Base-by-base conservation (phyloP, 2,113 vertebrate species). In the Microtus pennsylvanicus region DNA sequence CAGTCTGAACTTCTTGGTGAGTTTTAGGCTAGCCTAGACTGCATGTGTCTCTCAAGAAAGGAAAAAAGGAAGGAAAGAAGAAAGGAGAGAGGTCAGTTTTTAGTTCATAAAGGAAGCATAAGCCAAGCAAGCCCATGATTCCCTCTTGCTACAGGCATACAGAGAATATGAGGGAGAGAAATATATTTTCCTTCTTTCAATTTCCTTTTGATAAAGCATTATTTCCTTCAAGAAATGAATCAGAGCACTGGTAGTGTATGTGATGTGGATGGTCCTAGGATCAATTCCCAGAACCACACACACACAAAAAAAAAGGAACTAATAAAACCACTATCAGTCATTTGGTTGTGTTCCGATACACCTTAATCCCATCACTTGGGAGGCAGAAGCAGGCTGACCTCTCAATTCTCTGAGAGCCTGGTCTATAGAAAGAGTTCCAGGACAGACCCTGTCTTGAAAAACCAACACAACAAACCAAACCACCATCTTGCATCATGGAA, bases 141-240 rank as follows among this genome's bases (percentile, higher is more conserved):
- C 58, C 55, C 1, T 19, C 17, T 58, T 58, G 55, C 55, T 19
- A 58, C 55, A 58, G 55, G 17, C 55, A 58, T 58, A 58, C 17
- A 72, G 33, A 45, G 93, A 55, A 19, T 28, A 82, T 63, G 22
- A 85, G 47, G 30, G 47, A 92, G 52, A 33, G 0, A 61, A 87
- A 58, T 33, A 38, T 26, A 10, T 50, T 90, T 58, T 82, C 63
- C 26, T 55, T 70, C 52, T 69, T 77, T 50, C 17, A 65, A 65
- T 35, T 92, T 87, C 14, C 80, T 94, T 38, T 87, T 33, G 13
- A 87, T 45, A 86, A 76, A 76, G 42, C 30, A 63, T 80, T 89
- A 69, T 86, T 69, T 97, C 12, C 82, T 89, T 77, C 72, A 91
- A 52, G 55, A 50, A 75, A 63, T 50, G 72, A 82, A 38, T 58